These are phyloP conservation scores for Mythimna lalbum DNA, from an alignment of 2,888 invertebrate species.

Conservation along the genomic window DNA sequence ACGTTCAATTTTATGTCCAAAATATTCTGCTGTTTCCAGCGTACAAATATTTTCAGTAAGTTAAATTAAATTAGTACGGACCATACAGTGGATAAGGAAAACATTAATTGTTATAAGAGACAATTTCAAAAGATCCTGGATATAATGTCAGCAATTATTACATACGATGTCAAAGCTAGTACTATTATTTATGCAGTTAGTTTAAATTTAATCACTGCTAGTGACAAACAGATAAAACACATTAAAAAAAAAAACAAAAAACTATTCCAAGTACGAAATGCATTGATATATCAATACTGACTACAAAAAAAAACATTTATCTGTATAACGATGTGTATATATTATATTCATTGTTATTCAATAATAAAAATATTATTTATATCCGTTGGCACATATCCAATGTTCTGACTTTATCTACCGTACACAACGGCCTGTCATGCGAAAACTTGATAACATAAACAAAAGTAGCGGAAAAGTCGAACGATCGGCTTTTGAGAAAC, in stretches of 20 bases:
- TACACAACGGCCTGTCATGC: conserved; percentile 74
- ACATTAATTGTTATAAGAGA: no score
- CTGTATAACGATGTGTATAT: conserved; percentile 65
- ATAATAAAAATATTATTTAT: conserved; percentile 78
- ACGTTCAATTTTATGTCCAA: no score
- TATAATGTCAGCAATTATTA: no score
- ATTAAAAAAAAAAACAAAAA: no score
- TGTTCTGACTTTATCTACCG: conserved; percentile 71
- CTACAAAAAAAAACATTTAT: conserved; percentile 41
- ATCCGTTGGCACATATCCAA: conserved; percentile 78
- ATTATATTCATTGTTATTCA: conserved; percentile 69
- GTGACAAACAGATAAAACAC: no score
- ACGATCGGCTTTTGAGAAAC: conserved; percentile 43
- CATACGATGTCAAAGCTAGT: no score
- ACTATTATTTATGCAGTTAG: no score
- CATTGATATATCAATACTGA: neutral
- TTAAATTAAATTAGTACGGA: no score
- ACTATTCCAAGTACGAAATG: neutral
- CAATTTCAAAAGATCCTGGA: no score
- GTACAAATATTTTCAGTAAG: no score
- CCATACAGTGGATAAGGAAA: no score
- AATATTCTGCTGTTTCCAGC: no score
- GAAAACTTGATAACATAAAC: conserved; percentile 75
- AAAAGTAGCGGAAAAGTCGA: conserved; percentile 61
- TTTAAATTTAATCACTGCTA: neutral